phyloP scores from a whole-genome alignment of 2,113 vertebrate species.

The Platycercus adscitus region DNA sequence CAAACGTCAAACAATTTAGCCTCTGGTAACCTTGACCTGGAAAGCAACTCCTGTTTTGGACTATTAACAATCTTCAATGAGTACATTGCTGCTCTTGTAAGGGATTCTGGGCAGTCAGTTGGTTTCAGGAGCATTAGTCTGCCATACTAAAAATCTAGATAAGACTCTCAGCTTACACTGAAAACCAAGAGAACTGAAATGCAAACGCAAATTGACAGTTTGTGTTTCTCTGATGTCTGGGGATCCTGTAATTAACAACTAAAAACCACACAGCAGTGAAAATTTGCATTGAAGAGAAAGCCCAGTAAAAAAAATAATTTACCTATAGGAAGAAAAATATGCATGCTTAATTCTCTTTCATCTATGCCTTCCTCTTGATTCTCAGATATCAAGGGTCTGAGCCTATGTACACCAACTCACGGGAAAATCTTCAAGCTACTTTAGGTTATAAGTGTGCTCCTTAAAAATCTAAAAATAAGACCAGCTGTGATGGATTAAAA shows the following conservation, averaged over 20 bases:
- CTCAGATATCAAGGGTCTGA: not conserved
- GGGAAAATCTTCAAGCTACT: not conserved
- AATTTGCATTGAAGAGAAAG: not conserved
- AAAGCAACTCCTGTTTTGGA: not conserved
- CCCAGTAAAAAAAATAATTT: not conserved
- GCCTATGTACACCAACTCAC: not conserved
- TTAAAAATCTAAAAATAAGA: not conserved
- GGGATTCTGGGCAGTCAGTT: not conserved
- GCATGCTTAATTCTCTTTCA: not conserved
- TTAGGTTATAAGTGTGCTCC: not conserved
- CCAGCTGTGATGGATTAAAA: not conserved
- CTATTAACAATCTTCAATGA: not conserved
- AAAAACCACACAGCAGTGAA: not conserved
- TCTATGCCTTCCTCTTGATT: not conserved
- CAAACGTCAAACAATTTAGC: not conserved
- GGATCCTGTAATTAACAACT: not conserved
- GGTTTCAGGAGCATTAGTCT: not conserved
- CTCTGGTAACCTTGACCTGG: not conserved
- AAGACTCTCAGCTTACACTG: not conserved
- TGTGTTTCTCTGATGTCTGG: not conserved
- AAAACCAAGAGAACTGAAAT: not conserved
- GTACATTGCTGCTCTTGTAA: not conserved
- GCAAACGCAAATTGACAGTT: not conserved
- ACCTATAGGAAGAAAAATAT: not conserved
- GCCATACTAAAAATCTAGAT: not conserved